phyloP scores from a whole-genome alignment of 2,797 vertebrate genomes.

The Sternarchorhynchus goeldii region DNA sequence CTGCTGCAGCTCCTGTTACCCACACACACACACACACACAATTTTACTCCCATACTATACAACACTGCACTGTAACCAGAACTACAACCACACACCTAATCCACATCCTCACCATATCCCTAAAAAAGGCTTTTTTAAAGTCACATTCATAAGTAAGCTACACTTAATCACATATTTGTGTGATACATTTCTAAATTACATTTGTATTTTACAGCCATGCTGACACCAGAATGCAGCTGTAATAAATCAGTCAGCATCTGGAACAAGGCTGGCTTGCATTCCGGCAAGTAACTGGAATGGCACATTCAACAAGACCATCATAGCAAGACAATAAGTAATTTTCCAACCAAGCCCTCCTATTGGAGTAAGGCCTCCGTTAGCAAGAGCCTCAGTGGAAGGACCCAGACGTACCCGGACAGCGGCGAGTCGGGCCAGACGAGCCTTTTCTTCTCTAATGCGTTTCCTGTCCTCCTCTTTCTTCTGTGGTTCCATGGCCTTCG shows the following conservation, averaged over 20 bases:
- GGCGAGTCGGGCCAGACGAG: slow-evolving; percentile 78
- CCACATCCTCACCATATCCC: no score
- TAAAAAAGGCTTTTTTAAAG: no score
- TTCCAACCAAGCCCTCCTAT: not conserved
- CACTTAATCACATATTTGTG: not conserved
- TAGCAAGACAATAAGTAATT: no score
- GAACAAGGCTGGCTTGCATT: not conserved
- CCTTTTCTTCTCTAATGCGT: slow-evolving; percentile 87
- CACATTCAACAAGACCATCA: no score
- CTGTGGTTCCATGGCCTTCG: slow-evolving; percentile 68
- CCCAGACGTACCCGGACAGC: slow-evolving; percentile 83
- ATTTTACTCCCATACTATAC: not conserved
- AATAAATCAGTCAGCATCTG: not conserved
- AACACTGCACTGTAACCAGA: not conserved
- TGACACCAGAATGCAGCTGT: not conserved
- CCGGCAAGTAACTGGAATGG: no score
- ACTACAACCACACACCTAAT: not conserved
- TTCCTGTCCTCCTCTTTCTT: slow-evolving; percentile 79
- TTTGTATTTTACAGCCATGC: not conserved
- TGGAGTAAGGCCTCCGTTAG: not conserved
- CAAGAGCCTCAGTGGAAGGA: not conserved
- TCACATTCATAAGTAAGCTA: not conserved
- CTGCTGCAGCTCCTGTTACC: slow-evolving; percentile 85
- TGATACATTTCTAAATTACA: not conserved
- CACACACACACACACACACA: slow-evolving; percentile 18